Percentiles rank a stretch among this genome's conserved stretches.
phyloP scores from a whole-genome alignment of 2,888 invertebrate genomes.

The Steinernema scapterisci region DNA sequence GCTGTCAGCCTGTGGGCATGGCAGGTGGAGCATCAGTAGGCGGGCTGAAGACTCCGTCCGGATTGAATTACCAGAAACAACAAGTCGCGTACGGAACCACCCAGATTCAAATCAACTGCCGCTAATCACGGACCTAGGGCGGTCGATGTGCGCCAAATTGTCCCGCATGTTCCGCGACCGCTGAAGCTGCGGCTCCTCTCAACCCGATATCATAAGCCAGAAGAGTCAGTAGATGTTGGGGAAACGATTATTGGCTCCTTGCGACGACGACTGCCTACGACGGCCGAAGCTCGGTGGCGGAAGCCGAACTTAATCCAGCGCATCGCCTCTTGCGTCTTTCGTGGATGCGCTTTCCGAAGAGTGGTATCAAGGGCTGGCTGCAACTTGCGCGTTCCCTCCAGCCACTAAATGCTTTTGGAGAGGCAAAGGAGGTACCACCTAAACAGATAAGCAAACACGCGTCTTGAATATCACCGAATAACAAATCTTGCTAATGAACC shows the following conservation, averaged over 20 bases:
- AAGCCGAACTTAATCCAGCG: slow-evolving; percentile 33
- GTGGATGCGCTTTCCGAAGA: slow-evolving; percentile 25
- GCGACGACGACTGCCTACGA: slow-evolving; percentile 5
- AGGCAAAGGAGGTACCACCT: slow-evolving; percentile 27
- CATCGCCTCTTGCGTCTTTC: slow-evolving; percentile 27
- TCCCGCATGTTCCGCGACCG: slow-evolving; percentile 26
- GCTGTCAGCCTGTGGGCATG: slow-evolving; percentile 33
- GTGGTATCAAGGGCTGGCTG: slow-evolving; percentile 28
- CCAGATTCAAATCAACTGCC: slow-evolving; percentile 32
- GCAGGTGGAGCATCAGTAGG: slow-evolving; percentile 32
- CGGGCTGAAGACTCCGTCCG: slow-evolving; percentile 32
- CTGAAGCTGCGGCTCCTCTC: slow-evolving; percentile 14
- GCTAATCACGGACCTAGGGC: slow-evolving; percentile 28
- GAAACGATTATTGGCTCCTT: slow-evolving; percentile 31
- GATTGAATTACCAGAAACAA: slow-evolving; percentile 33
- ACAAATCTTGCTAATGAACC: slow-evolving; percentile 27
- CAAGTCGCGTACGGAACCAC: slow-evolving; percentile 33
- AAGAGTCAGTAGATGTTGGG: slow-evolving; percentile 31
- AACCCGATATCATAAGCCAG: slow-evolving; percentile 31
- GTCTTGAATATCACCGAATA: slow-evolving; percentile 27
- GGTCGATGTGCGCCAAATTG: slow-evolving; percentile 25
- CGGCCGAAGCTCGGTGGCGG: slow-evolving; percentile 27
- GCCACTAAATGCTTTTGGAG: slow-evolving; percentile 26
- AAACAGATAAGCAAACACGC: slow-evolving; percentile 26
- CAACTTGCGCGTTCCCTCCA: slow-evolving; percentile 25